Percentiles rank a stretch among this genome's conserved stretches.
Conservation (phyloP, 2,888 invertebrate genomes). For the Chloroclysta siterata region DNA sequence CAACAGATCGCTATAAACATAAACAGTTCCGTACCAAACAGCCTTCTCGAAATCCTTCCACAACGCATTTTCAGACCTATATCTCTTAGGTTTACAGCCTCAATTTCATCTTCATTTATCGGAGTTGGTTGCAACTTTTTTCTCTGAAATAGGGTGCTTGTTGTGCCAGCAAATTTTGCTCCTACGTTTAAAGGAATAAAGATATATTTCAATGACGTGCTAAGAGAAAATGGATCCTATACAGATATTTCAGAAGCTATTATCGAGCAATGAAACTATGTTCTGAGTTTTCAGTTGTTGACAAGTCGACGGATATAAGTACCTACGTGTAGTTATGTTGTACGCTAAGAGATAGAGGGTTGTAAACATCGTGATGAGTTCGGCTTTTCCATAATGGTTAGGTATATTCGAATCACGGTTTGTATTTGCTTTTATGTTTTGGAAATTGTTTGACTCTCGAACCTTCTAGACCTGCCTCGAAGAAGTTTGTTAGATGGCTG, state of each 20-base stretch:
- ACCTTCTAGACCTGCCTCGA: background rate
- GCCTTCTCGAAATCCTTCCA: conserved; percentile 47
- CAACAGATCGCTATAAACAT: conserved; percentile 84
- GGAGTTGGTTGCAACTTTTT: conserved; percentile 43
- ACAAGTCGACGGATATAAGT: conserved; percentile 47
- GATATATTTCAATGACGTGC: conserved; percentile 77
- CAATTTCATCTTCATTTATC: conserved; percentile 16
- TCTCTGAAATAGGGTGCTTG: conserved; percentile 51
- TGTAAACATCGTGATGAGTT: conserved; percentile 63
- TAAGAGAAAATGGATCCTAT: conserved; percentile 77
- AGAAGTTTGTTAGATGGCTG: background rate
- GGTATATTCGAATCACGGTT: conserved; percentile 19
- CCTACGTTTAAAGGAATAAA: conserved; percentile 81
- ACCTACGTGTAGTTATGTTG: conserved; percentile 46
- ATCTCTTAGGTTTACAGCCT: background rate
- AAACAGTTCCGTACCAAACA: conserved; percentile 65
- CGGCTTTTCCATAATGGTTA: conserved; percentile 40
- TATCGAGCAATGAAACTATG: conserved; percentile 52
- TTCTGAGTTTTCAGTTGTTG: conserved; percentile 64
- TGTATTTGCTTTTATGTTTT: conserved; percentile 12
- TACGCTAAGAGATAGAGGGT: conserved; percentile 53
- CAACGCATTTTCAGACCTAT: conserved; percentile 47
- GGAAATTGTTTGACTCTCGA: background rate
- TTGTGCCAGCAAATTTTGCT: conserved; percentile 81
- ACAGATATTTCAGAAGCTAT: conserved; percentile 63